Conservation (phyloP, 2,113 vertebrate species). For the Ivindomyrus marchei region DNA sequence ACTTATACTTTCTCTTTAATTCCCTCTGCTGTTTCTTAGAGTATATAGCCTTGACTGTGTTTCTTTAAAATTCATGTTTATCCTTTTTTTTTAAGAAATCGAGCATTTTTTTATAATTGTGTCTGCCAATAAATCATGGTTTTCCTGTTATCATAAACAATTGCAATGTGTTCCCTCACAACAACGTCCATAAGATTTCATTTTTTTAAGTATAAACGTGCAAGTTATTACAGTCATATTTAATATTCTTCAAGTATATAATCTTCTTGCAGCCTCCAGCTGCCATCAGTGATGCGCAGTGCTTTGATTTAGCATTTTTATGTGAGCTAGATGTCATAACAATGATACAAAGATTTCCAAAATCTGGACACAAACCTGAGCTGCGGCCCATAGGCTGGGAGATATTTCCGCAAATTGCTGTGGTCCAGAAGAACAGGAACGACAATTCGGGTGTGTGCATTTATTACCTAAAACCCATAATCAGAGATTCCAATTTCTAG, state of each 20-base stretch:
- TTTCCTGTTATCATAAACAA: background rate
- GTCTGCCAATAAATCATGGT: background rate
- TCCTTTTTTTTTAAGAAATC: background rate
- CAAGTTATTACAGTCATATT: background rate
- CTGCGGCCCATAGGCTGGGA: background rate
- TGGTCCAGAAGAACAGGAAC: background rate
- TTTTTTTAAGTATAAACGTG: background rate
- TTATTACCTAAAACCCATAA: conserved; percentile 4
- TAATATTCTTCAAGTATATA: background rate
- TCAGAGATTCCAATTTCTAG: background rate
- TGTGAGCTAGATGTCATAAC: background rate
- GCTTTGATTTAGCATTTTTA: background rate
- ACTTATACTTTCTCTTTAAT: background rate
- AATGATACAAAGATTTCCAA: background rate
- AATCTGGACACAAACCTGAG: background rate
- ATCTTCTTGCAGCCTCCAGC: background rate
- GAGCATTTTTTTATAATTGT: background rate
- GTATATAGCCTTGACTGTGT: background rate
- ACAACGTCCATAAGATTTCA: background rate
- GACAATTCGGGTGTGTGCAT: background rate
- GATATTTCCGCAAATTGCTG: background rate
- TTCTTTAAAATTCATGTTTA: background rate
- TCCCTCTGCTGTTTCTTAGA: background rate
- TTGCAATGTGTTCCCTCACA: background rate
- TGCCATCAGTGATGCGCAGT: background rate